A percentile compares a stretch with the other conserved stretches of the same genome.
These are phyloP conservation scores for Phodopus roborovskii DNA, from an alignment of 2,113 vertebrate genomes.

Conservation along the genomic window DNA sequence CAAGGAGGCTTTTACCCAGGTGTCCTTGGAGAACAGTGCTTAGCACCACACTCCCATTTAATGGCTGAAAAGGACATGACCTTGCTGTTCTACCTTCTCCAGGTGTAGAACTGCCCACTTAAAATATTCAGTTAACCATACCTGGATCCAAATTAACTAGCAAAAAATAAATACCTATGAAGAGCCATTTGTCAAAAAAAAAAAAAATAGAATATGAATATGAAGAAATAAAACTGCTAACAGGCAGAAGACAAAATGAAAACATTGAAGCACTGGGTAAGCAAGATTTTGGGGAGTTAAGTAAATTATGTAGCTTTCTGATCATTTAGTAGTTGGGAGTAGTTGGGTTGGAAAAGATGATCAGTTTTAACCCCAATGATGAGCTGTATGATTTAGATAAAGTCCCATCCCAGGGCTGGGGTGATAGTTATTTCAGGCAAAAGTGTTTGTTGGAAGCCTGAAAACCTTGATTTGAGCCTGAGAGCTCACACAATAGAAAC, in stretches of 20 bases:
- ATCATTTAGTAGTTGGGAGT: conserved; percentile 9
- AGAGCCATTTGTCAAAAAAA: not conserved
- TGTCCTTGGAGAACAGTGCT: not conserved
- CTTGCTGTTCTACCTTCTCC: not conserved
- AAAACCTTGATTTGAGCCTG: not conserved
- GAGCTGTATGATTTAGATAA: not conserved
- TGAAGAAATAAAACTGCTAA: not conserved
- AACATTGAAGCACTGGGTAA: not conserved
- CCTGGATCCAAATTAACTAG: not conserved
- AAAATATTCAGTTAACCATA: not conserved
- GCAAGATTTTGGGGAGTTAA: not conserved
- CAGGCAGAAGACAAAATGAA: not conserved
- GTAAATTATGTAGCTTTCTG: not conserved
- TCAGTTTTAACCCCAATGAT: conserved; percentile 7
- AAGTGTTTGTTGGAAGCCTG: not conserved
- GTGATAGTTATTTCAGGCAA: not conserved
- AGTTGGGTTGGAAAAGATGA: not conserved
- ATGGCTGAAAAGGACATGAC: not conserved
- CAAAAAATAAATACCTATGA: not conserved
- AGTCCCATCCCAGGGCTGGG: not conserved
- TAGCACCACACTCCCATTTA: not conserved
- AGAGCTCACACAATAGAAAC: not conserved
- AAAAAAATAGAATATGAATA: not conserved
- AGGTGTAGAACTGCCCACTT: not conserved
- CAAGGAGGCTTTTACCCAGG: not conserved